These are phyloP conservation scores for Scaptomyza montana DNA, from an alignment of 1,140 invertebrate genomes.

Conservation along the genomic window DNA sequence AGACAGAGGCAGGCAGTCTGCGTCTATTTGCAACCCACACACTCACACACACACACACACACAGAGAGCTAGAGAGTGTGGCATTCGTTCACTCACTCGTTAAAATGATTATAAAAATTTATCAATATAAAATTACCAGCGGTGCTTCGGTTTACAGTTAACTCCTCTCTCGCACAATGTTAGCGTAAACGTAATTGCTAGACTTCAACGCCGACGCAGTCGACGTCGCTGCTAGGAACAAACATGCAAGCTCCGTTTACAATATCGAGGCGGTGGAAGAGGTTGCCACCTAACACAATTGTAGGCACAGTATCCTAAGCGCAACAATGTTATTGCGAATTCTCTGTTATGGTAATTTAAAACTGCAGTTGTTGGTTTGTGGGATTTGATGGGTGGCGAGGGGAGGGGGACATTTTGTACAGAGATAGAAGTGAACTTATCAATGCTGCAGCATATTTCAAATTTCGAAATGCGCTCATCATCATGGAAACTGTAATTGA, in stretches of 20 bases:
- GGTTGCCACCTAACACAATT: neutral
- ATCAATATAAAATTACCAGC: conserved; percentile 79
- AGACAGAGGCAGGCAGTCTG: conserved; percentile 37
- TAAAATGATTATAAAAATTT: conserved; percentile 82
- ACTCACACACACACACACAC: conserved; percentile 14
- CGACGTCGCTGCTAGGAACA: conserved; percentile 24
- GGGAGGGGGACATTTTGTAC: neutral
- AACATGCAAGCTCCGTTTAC: conserved; percentile 40
- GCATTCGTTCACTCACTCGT: conserved; percentile 64
- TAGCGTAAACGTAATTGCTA: conserved; percentile 57
- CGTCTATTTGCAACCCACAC: conserved; percentile 60
- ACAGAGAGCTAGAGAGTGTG: conserved; percentile 9
- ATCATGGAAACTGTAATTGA: conserved; percentile 31
- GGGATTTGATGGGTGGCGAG: neutral
- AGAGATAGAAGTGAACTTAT: neutral
- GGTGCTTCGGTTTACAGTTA: conserved; percentile 60
- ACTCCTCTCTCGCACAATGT: conserved; percentile 48
- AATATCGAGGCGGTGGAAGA: neutral
- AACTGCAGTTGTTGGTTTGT: neutral
- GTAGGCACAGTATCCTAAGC: conserved; percentile 9
- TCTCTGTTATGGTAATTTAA: conserved; percentile 27
- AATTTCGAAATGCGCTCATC: conserved; percentile 24
- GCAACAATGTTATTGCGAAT: conserved; percentile 29
- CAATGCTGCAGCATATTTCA: conserved; percentile 29
- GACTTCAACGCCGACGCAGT: conserved; percentile 25